Base-by-base conservation (phyloP, 2,113 vertebrate species). In the Dicaeum eximium region DNA sequence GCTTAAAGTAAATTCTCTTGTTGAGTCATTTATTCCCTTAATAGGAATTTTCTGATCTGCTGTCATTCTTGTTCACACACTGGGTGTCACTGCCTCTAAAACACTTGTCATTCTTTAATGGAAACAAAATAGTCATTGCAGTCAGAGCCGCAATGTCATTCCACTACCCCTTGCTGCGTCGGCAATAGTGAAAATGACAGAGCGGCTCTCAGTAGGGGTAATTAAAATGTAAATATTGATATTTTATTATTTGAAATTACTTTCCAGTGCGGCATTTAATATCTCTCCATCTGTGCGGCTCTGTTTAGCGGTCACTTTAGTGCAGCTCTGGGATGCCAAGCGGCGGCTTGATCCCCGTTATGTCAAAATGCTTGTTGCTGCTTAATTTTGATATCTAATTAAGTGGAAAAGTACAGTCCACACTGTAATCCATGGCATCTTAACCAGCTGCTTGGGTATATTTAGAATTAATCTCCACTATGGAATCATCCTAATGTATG, bases 171-270 rank as follows among this genome's bases (percentile, higher is more conserved):
- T 97, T 98, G 97, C 98, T 98, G 98, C 61, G 97, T 98, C 98
- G 98, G 98, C 98, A 98, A 98, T 98, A 97, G 98, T 98, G 98
- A 95, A 98, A 98, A 98, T 98, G 98, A 98, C 98, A 98, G 98
- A 98, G 98, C 90, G 90, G 97, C 98, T 98, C 98, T 98, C 98
- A 98, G 98, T 98, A 98, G 98, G 98, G 98, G 98, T 99, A 99
- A 99, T 99, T 99, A 99, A 99, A 99, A 99, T 99, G 99, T 99
- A 99, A 99, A 99, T 99, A 99, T 99, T 99, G 99, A 99, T 99
- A 99, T 99, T 99, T 99, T 99, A 99, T 99, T 99, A 99, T 99
- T 99, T 99, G 98, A 99, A 99, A 99, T 99, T 98, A 99, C 99
- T 99, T 98, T 99, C 98, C 98, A 98, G 98, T 98, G 98, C 97